A percentile compares a stretch with the other conserved stretches of the same genome.
Evolutionary conservation across 64 coral and sea anemone genomes (phyloP).

Genomic region (Stichodactyla mertensii): DNA sequence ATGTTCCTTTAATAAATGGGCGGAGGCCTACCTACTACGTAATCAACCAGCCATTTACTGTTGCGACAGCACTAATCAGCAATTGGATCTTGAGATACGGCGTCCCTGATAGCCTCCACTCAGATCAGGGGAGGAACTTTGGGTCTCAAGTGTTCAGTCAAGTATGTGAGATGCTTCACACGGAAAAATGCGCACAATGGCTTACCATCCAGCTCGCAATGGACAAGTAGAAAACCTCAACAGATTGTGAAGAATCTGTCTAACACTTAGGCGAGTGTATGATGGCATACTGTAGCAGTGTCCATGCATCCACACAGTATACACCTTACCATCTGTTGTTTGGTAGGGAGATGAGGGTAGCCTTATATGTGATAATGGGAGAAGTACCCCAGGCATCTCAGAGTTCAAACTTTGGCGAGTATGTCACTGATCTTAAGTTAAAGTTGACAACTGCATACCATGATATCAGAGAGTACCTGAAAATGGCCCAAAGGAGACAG

Average conservation of each 20-base stretch:
- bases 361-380: constrained; percentile 49
- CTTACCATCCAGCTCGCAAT: constrained; percentile 43
- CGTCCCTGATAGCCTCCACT: constrained; percentile 59
- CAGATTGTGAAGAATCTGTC: not conserved
- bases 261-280: not conserved
- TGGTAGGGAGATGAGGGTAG: constrained; percentile 42
- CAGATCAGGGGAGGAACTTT: constrained; percentile 36
- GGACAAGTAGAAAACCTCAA: constrained; percentile 28
- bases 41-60: constrained; percentile 27
- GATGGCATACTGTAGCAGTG: constrained; percentile 28
- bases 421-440: not conserved
- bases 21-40: constrained; percentile 33
- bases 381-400: not conserved
- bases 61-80: constrained; percentile 28
- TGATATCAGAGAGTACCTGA: constrained; percentile 43
- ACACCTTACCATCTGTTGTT: constrained; percentile 34
- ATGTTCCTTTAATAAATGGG: constrained; percentile 48
- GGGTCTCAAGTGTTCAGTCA: constrained; percentile 39
- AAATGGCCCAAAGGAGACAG: constrained; percentile 31
- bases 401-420: not conserved
- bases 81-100: constrained; percentile 42
- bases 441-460: constrained; percentile 13
- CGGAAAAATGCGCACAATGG: not conserved
- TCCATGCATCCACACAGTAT: constrained; percentile 19
- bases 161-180: constrained; percentile 22